phyloP scores from a whole-genome alignment of 2,888 invertebrate species.

The Macrosoma leucophasiata region DNA sequence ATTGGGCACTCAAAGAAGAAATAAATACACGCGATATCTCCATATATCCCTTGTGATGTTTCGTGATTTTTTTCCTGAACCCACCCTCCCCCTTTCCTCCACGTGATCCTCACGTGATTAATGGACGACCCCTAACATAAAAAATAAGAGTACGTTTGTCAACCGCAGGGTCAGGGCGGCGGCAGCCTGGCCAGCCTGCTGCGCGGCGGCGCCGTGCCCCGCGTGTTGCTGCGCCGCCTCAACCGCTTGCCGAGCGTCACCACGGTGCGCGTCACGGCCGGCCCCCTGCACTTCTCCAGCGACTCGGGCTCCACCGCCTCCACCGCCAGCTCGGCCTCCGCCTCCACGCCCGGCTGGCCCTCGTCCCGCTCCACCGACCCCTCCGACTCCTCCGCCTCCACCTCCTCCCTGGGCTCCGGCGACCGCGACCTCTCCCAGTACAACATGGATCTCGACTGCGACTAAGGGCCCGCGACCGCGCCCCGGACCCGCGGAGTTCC shows the following conservation, averaged over 20 bases:
- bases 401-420: slow-evolving; percentile 5
- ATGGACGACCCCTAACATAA: too few relatives aligned
- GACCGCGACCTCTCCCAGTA: slow-evolving; percentile 32
- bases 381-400: slow-evolving; percentile 29
- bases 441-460: slow-evolving; percentile 70
- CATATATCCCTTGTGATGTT: too few relatives aligned
- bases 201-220: slow-evolving; percentile 28
- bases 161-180: slow-evolving; percentile 96
- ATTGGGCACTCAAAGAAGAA: too few relatives aligned
- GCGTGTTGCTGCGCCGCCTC: slow-evolving; percentile 17
- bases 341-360: slow-evolving; percentile 26
- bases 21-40: too few relatives aligned
- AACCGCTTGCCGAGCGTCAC: slow-evolving; percentile 18
- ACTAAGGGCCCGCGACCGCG: slow-evolving; percentile 41
- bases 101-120: too few relatives aligned
- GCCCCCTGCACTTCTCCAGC: slow-evolving; percentile 8
- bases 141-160: too few relatives aligned
- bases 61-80: too few relatives aligned
- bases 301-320: slow-evolving; percentile 15
- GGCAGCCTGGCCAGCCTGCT: slow-evolving; percentile 84
- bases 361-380: slow-evolving; percentile 27
- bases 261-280: slow-evolving; percentile 19
- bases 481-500: too few relatives aligned
- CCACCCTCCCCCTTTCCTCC: too few relatives aligned
- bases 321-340: slow-evolving; percentile 13